phyloP scores from a whole-genome alignment of 2,888 invertebrate genomes.

The Hirtodrosophila alboralis region DNA sequence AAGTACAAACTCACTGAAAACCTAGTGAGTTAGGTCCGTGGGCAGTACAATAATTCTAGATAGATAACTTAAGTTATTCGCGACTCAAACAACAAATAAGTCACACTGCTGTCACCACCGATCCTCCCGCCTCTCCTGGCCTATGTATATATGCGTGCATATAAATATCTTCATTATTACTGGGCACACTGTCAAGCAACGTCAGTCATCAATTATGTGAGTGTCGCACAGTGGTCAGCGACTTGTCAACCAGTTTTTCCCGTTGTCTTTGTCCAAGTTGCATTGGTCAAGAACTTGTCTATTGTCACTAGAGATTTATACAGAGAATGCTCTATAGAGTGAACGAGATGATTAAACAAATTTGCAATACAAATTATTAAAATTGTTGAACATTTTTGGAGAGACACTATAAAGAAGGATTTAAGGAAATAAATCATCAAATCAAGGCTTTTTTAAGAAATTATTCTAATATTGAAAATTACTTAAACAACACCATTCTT shows the following conservation, averaged over 20 bases:
- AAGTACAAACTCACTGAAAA: conserved; percentile 6
- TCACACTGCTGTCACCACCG: conserved; percentile 30
- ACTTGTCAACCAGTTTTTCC: conserved; percentile 32
- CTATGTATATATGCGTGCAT: conserved; percentile 42
- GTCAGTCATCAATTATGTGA: conserved; percentile 15
- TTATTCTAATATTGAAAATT: too few relatives aligned
- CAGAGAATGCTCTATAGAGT: too few relatives aligned
- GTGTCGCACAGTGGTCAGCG: conserved; percentile 5
- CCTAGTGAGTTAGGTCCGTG: too few relatives aligned
- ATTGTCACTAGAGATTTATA: too few relatives aligned
- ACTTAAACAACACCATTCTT: too few relatives aligned
- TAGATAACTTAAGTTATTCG: conserved; percentile 14
- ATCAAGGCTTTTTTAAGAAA: too few relatives aligned
- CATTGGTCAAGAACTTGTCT: conserved; percentile 36
- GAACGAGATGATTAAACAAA: too few relatives aligned
- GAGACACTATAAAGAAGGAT: too few relatives aligned
- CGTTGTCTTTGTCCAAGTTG: conserved; percentile 19
- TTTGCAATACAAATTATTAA: too few relatives aligned
- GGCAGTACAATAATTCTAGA: conserved; percentile 8
- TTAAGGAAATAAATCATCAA: too few relatives aligned
- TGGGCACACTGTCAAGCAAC: conserved; percentile 7
- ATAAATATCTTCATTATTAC: conserved; percentile 34
- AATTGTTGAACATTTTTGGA: too few relatives aligned
- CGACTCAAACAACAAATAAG: conserved; percentile 32
- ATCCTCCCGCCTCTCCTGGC: conserved; percentile 2